phyloP scores from a whole-genome alignment of 2,797 vertebrate genomes.

The Acipenser ruthenus region DNA sequence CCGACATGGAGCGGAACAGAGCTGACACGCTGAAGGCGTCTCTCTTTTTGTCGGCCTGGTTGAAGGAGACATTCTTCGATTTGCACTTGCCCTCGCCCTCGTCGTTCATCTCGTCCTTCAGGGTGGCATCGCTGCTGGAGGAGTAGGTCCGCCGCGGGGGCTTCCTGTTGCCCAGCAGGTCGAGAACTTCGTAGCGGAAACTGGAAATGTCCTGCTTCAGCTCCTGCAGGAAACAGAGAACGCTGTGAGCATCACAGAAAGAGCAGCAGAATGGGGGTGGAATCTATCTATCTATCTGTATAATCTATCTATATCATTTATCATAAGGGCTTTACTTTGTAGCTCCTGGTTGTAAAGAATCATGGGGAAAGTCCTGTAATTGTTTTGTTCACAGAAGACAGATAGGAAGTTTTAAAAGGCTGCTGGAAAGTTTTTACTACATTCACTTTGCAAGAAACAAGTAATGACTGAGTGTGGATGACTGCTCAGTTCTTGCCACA shows the following conservation, averaged over 20 bases:
- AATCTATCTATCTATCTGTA: too few species aligned
- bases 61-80: constrained; percentile 69
- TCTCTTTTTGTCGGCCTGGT: constrained; percentile 54
- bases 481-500: too few species aligned
- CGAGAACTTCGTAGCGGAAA: constrained; percentile 90
- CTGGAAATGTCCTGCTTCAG: constrained; percentile 95
- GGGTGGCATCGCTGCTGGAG: constrained; percentile 74
- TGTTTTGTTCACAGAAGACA: too few species aligned
- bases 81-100: constrained; percentile 65
- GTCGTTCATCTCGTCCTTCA: constrained; percentile 64
- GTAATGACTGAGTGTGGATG: too few species aligned
- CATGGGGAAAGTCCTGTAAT: too few species aligned
- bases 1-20: constrained; percentile 77
- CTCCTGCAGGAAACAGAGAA: constrained; percentile 56
- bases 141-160: constrained; percentile 81
- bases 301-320: too few species aligned
- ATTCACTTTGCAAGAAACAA: too few species aligned
- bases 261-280: too few species aligned
- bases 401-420: too few species aligned
- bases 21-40: constrained; percentile 68
- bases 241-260: background rate
- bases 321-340: too few species aligned
- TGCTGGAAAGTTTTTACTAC: too few species aligned
- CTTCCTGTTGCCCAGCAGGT: constrained; percentile 86
- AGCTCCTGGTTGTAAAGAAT: too few species aligned